Evolutionary conservation across 2,113 vertebrate genomes (phyloP).

Genomic region (Pollimyrus isidori): DNA sequence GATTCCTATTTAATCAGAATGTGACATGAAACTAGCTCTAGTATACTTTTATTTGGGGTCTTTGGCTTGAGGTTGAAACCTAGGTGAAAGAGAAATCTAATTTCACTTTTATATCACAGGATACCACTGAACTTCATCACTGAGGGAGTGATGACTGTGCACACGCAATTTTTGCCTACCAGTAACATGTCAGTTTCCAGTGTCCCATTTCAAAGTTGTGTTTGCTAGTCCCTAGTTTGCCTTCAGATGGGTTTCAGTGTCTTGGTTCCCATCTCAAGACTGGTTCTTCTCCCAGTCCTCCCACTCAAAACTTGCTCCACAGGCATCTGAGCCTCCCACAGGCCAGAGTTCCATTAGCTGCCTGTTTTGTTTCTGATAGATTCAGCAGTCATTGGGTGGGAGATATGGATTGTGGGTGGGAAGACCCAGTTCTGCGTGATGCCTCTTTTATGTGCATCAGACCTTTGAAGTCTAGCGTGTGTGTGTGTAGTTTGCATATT

Average conservation of each 20-base stretch:
- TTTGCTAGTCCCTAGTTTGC: background rate
- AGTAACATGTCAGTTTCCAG: background rate
- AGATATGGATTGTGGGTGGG: no score
- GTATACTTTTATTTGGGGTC: background rate
- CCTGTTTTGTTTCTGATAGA: background rate
- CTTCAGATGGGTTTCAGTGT: background rate
- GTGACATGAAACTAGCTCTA: background rate
- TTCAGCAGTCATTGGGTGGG: background rate
- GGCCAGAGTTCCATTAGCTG: background rate
- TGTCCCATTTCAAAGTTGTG: background rate
- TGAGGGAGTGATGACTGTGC: background rate
- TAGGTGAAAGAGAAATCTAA: background rate
- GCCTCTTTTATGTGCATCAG: no score
- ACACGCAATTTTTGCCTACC: background rate
- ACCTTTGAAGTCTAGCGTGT: no score
- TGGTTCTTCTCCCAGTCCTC: background rate
- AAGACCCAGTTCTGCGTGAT: no score
- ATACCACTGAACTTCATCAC: background rate
- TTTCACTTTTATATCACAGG: background rate
- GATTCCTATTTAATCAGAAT: background rate
- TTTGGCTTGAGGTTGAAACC: background rate
- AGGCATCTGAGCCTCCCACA: background rate
- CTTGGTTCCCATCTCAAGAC: background rate
- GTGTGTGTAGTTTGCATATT: no score
- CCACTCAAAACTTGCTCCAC: background rate